A percentile compares a stretch with the other conserved stretches of the same genome.
These are phyloP conservation scores for Drosophila sordidapex DNA, from an alignment of 2,888 invertebrate species.

Conservation along the genomic window DNA sequence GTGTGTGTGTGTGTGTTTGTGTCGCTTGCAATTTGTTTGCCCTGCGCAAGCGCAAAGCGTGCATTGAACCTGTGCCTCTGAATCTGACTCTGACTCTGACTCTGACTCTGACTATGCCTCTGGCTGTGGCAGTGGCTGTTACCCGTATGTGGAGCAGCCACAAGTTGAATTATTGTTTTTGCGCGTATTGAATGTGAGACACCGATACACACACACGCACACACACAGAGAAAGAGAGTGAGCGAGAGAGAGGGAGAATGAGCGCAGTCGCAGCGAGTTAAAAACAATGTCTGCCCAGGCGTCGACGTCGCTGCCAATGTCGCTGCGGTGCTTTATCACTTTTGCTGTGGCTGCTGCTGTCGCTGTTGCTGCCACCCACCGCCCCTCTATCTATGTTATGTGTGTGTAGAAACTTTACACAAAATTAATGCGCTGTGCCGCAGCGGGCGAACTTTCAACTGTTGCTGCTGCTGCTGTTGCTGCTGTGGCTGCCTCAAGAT, in stretches of 20 bases:
- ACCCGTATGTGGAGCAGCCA: conserved; percentile 74
- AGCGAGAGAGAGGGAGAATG: conserved; percentile 28
- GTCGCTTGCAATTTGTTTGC: conserved; percentile 69
- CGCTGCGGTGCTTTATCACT: conserved; percentile 79
- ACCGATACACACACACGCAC: neutral
- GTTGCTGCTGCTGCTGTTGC: conserved; percentile 63
- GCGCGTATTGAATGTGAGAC: conserved; percentile 42
- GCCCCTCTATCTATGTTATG: conserved; percentile 18
- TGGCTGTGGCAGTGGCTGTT: conserved; percentile 13
- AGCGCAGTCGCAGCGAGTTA: conserved; percentile 74
- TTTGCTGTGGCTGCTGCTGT: conserved; percentile 44
- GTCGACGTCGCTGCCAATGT: conserved; percentile 64
- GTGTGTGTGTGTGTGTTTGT: conserved; percentile 28
- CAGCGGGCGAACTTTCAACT: conserved; percentile 81
- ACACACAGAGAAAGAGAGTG: neutral
- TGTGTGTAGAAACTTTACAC: conserved; percentile 70
- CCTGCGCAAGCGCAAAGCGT: conserved; percentile 81
- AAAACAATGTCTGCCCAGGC: conserved; percentile 74
- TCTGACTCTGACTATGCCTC: neutral
- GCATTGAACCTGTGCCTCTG: conserved; percentile 73
- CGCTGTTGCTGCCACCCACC: conserved; percentile 16
- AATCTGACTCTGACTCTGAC: neutral
- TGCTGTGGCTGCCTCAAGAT: conserved; percentile 79
- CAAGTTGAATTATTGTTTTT: conserved; percentile 78
- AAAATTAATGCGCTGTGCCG: conserved; percentile 80